A percentile compares a stretch with the other conserved stretches of the same genome.
Conservation (phyloP, 2,797 vertebrate genomes). For the Myotis daubentonii region DNA sequence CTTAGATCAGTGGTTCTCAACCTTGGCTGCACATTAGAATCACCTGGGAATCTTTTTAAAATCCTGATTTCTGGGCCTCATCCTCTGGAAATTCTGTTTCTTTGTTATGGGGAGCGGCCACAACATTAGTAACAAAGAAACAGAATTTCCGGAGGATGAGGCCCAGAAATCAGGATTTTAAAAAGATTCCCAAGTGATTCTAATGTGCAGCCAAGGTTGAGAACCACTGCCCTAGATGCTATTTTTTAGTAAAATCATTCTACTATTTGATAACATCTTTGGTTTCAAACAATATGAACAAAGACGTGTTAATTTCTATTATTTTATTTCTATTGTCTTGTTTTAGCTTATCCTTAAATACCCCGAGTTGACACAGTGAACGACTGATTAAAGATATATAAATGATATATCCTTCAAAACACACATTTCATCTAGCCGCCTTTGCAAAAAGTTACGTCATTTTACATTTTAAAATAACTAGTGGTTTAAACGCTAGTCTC, state of each 20-base stretch:
- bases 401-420: neutral
- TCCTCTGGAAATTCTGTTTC: too few species aligned
- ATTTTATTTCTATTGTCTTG: neutral
- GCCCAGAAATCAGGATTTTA: too few species aligned
- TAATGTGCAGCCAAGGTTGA: too few species aligned
- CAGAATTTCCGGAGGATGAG: too few species aligned
- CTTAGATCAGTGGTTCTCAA: neutral
- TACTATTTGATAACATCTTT: neutral
- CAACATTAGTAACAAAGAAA: too few species aligned
- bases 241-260: neutral
- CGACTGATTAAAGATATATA: neutral
- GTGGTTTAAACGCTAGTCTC: constrained; percentile 44
- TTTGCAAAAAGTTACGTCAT: constrained; percentile 35
- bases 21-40: too few species aligned
- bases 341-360: constrained; percentile 11
- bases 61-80: too few species aligned
- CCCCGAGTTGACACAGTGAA: neutral
- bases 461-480: constrained; percentile 51
- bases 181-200: too few species aligned
- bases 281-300: constrained; percentile 20
- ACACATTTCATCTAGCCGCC: neutral
- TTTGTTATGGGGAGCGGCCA: too few species aligned
- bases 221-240: neutral
- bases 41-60: too few species aligned
- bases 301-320: neutral